phyloP scores from a whole-genome alignment of 2,113 vertebrate species.

The Ramphastos sulfuratus region DNA sequence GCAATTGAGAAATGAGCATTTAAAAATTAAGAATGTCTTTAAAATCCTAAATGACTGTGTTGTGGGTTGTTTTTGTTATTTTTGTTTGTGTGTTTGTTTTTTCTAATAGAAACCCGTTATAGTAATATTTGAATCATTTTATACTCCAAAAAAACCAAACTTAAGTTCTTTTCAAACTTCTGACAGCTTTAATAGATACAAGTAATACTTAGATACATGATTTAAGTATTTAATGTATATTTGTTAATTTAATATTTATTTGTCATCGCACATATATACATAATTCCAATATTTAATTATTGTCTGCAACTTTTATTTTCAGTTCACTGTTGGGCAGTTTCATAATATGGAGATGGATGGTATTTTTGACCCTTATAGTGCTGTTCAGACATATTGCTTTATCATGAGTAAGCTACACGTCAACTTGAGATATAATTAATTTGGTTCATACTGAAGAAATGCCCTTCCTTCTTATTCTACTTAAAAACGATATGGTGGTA shows the following conservation, averaged over 20 bases:
- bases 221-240: background rate
- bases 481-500: background rate
- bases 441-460: background rate
- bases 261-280: background rate
- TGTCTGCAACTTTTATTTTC: background rate
- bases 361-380: background rate
- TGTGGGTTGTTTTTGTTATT: no score
- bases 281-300: background rate
- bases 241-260: no score
- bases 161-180: background rate
- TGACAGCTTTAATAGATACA: background rate
- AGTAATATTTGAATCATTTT: background rate
- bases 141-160: accelerated
- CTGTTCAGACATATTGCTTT: background rate
- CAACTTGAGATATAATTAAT: background rate
- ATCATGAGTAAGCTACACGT: background rate
- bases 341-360: background rate
- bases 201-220: background rate
- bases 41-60: no score
- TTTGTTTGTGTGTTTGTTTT: no score
- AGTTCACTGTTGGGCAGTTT: background rate
- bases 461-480: background rate
- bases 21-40: background rate
- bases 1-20: background rate
- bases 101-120: background rate